Base-by-base conservation (phyloP, 2,888 invertebrate species). In the Thymelicus sylvestris region DNA sequence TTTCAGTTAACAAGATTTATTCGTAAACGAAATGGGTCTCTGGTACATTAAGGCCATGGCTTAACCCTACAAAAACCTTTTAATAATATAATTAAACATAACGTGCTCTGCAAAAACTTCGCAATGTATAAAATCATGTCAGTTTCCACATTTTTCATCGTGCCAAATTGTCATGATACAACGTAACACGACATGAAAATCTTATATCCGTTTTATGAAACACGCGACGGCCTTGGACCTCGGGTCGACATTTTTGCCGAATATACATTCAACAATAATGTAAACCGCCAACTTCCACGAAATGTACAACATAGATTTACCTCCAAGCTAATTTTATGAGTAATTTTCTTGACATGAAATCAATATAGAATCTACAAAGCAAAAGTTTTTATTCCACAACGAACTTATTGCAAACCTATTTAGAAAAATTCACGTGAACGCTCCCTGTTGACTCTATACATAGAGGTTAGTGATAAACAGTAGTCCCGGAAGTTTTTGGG, bases 201-300 rank as follows among this genome's bases (percentile, higher is more conserved):
- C 74, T 67, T 66, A 73, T 72, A 74, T 75, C 73, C 73, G 74
- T 72, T 75, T 73, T 68, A 72, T 71, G 73, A 66, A 67, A 66
- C 79, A 78, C 78, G 78, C 79, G 72, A 7, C 59, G 78, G 73
- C 79, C 79, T 79, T 77, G 79, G 62, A 62, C 65, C 57, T 59
- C 41, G 13, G 13, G 39, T 47, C 65, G 65, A 48, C 70, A 65
- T 66, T 60, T 60, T 63, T 66, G 50, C 41, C 47, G 15, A 60
- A 70, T 63, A 70, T 70, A 65, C 44, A 44, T 44, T 24, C 47
- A 47, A 63, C 57, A 66, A 60, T 70, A 70, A 52, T 12, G 39
- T 48, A 66, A 57, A 47, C 44, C 15, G 63, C 24, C 47, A 70
- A 66, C 65, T 60, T 44, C 31, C 31, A 50, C 50, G 60, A 61